Evolutionary conservation across 2,888 invertebrate genomes (phyloP), one percentile per base, ranked within the genome.

Genomic region (Hydriomena furcata): DNA sequence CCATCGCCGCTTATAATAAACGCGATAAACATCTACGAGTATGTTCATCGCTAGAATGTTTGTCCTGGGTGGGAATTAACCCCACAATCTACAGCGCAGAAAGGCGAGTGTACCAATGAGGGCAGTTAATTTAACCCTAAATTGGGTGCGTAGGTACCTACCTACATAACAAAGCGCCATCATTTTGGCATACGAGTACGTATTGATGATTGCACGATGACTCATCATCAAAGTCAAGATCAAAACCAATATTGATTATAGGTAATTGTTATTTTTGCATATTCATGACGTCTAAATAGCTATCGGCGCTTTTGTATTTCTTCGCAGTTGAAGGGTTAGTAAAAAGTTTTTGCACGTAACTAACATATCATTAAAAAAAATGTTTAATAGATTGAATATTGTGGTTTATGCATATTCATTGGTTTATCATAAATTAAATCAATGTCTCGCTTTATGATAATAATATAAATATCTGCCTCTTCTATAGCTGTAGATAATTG

Each of bases 221-320:
- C 74, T 79, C 59, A 50, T 60, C 79, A 55, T 61, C 66, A 75
- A n/a, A 54, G 12, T 73, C 54, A 65, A 79, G 71, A 79, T 77
- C 72, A 74, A 75, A 76, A 64, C 71, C 67, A 73, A 80, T 79
- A 86, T 86, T 81, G 79, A 84, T 83, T 73, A 68, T 64, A 58
- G n/a, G 51, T 84, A 77, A 83, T 87, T 86, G 84, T 85, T 72
- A 76, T 72, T 82, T 84, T 79, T 87, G 86, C 80, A 89, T 89
- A 89, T 89, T 89, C 89, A 88, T 87, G 76, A 65, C 60, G 54
- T 58, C 63, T 68, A 55, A 66, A 48, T 57, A 51, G 43, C 37
- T 45, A 59, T 57, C 62, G 66, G 61, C 65, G 61, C 52, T 55
- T 62, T 38, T 51, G 43, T 46, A n/a, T 40, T 40, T 55, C 47